A percentile compares a stretch with the other conserved stretches of the same genome.
These are phyloP conservation scores for Hecatera dysodea DNA, from an alignment of 2,888 invertebrate genomes.

Conservation along the genomic window DNA sequence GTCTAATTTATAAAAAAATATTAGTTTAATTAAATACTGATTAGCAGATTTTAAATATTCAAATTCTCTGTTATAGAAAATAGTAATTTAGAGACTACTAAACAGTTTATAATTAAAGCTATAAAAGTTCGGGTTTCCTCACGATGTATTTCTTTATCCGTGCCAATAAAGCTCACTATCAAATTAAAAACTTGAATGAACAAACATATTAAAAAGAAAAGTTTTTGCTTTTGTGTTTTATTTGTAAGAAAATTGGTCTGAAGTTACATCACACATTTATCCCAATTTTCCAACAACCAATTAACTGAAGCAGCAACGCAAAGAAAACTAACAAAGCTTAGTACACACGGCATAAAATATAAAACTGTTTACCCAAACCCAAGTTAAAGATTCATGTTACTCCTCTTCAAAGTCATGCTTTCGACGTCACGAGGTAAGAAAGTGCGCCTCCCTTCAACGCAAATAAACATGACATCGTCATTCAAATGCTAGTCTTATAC, in stretches of 20 bases:
- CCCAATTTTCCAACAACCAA: slow-evolving; percentile 27
- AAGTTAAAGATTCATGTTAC: slow-evolving; percentile 81
- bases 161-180: no score
- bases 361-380: slow-evolving; percentile 79
- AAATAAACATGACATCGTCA: slow-evolving; percentile 89
- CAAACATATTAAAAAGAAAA: no score
- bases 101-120: no score
- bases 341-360: slow-evolving; percentile 68
- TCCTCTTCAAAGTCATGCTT: slow-evolving; percentile 81
- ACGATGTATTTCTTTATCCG: no score
- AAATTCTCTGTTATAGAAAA: no score
- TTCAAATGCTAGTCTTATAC: slow-evolving; percentile 79
- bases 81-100: no score
- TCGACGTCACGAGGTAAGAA: slow-evolving; percentile 80
- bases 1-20: no score
- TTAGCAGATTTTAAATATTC: no score
- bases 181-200: no score
- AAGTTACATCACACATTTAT: not conserved
- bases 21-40: no score
- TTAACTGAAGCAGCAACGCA: slow-evolving; percentile 40
- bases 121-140: no score
- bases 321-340: slow-evolving; percentile 55
- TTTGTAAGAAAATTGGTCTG: not conserved
- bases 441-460: slow-evolving; percentile 82
- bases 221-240: no score